Evolutionary conservation across 2,888 invertebrate species (phyloP), one percentile per base, ranked within the genome.

Genomic region (Proisotoma minuta): DNA sequence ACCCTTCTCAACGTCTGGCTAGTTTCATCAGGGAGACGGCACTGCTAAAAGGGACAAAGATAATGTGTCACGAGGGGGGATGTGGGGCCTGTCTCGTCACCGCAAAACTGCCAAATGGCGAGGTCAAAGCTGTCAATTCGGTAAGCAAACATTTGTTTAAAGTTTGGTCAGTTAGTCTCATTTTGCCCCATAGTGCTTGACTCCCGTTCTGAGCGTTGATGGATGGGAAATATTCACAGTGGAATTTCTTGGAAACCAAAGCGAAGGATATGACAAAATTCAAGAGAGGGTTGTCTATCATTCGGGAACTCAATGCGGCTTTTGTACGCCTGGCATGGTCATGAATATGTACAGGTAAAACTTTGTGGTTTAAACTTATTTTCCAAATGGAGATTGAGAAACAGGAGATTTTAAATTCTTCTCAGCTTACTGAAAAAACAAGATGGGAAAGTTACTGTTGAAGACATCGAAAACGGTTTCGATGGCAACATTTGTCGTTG

Each of bases 401-500:
- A n/a, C n/a, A n/a, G n/a, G n/a, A n/a, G n/a, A n/a, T n/a, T n/a
- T n/a, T n/a, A n/a, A n/a, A n/a, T n/a, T n/a, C n/a, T 43, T 43
- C 34, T 4, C 34, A 69, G 69, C 18, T 52, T 66, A 47, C 24
- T 65, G 8, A 65, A 59, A 15, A 69, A 66, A n/a, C 50, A 62
- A 24, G 54, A 60, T 22, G 34, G 34, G 8, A 18, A 5, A 5
- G 10, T 66, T 22, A 52, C 22, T 3, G 43, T 63, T 20, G 54
- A 62, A 49, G 66, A 66, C 3, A 52, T 69, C 2, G 69, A 69
- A 47, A 53, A 69, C 39, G 59, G 34, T 29, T 43, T 87, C 70
- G 86, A 83, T 3, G 84, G 87, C 58, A 87, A 87, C 71, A 82
- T 86, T 20, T 88, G 88, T 70, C 80, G 88, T 61, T 89, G 88